Base-by-base conservation (phyloP, 2,888 invertebrate species). In the Barypeithes pellucidus region DNA sequence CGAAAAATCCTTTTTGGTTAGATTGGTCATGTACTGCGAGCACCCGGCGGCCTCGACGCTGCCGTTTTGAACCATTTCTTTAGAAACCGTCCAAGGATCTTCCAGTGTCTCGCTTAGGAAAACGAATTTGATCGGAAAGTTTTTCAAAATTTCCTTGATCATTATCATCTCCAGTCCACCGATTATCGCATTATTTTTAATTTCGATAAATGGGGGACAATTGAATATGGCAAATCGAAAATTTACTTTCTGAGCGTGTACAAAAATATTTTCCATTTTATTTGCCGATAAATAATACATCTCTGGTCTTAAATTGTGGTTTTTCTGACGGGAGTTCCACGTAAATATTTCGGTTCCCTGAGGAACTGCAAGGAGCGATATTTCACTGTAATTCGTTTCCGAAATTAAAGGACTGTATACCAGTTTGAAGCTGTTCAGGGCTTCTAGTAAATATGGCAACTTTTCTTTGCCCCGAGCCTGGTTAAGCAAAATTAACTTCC, bases 1-100 rank as follows among this genome's bases (percentile, higher is more conserved):
- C 1, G 79, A 77, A 20, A 75, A 69, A 67, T 81, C 81, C 0
- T 74, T 11, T 8, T 65, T 57, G n/a, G 54, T 70, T 5, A 59
- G 9, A 41, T 14, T 62, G 16, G 54, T 39, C 18, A 75, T 63
- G 78, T 78, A 82, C 39, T 79, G 80, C 0, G 81, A 80, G 66
- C 82, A 82, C 9, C 77, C 76, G 0, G 79, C 81, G 20, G 80
- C 45, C 54, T 82, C 80, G 2, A 59, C 61, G 61, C 67, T 41
- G 12, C 75, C 71, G 20, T 62, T 54, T 66, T 76, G 59, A 4
- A 81, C 74, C 50, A 76, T 66, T 12, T 67, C 29, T 3, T 71
- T 12, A 20, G 78, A 68, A 18, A 59, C 7, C 0, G 1, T 12
- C 77, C 80, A 81, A 14, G 77, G 59, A 62, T 77, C 75, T 45